Percentiles rank a stretch among this genome's conserved stretches.
Evolutionary conservation across 2,888 invertebrate species (phyloP).

Genomic region (Meteorus colon): DNA sequence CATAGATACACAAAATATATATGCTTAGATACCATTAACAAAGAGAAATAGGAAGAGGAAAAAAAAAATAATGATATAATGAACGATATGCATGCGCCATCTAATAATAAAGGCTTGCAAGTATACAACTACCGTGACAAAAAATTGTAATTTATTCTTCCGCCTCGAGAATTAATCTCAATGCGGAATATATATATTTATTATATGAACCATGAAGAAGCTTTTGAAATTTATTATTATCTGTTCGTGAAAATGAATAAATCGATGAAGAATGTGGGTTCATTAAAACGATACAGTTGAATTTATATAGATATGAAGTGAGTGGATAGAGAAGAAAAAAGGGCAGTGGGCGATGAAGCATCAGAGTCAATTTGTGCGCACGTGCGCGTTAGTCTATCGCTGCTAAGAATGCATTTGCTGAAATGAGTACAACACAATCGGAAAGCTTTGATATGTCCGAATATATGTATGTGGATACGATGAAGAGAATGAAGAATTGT

Average conservation of each 20-base stretch:
- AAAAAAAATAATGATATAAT: background rate
- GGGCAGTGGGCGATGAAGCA: conserved; percentile 35
- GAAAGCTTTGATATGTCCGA: background rate
- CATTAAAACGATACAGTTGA: conserved; percentile 38
- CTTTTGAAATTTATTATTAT: background rate
- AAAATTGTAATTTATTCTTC: conserved; percentile 1
- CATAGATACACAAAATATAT: background rate
- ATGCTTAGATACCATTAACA: background rate
- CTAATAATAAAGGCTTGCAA: background rate
- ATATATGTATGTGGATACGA: background rate
- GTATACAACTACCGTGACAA: background rate
- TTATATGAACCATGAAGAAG: background rate
- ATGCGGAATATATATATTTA: background rate
- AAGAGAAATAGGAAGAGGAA: background rate
- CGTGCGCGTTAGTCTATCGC: conserved; percentile 41
- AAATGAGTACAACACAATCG: background rate
- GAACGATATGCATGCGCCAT: background rate
- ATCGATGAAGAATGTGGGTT: conserved; percentile 29
- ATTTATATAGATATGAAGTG: conserved; percentile 11
- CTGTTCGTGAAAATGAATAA: background rate
- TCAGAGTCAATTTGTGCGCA: conserved; percentile 48
- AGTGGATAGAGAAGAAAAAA: conserved; percentile 42
- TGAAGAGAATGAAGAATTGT: conserved; percentile 3
- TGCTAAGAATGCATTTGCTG: background rate
- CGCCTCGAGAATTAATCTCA: background rate